Evolutionary conservation across 2,797 vertebrate genomes (phyloP), one percentile per base, ranked within the genome.

Genomic region (Rhadinocentrus ornatus): DNA sequence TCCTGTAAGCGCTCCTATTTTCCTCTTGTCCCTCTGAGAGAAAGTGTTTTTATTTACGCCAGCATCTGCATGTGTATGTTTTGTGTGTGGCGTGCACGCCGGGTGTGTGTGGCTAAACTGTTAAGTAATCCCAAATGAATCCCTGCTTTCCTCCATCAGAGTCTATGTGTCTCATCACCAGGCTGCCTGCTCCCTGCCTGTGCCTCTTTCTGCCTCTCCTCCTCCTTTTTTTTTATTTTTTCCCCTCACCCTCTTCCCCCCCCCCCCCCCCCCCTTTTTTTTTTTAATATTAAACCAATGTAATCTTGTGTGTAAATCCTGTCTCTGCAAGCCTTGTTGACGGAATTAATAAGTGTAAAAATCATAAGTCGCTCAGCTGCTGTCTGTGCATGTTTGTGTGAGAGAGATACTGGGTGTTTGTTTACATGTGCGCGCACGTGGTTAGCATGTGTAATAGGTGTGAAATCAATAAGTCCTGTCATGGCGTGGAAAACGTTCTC

Each of bases 1-100:
- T 92, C 86, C 89, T 92, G 84, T 90, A 94, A 94, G 91, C 88
- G 88, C 86, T 90, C 84, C 89, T 89, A 90, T 92, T 91, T 93
- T 92, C 89, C 81, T 73, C 90, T 81, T 59, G 62, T 90, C 89
- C 92, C 92, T 83, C 81, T 70, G 92, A 92, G 92, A 92, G 87
- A 92, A 90, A 89, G 91, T 93, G 88, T 93, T 94, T 93, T 94
- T 93, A 93, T 94, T 93, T 94, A 93, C 91, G 82, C 88, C 85
- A 89, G 84, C 81, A 81, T 87, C 61, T 85, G 82, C 81, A 82
- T 85, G 84, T 81, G 85, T 74, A 10, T 55, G 69, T 79, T 52
- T 29, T 63, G 67, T 79, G 75, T 46, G 52, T 5, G 41, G 13
- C 2, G 56, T 69, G 79, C 52, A 54, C 29, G 16, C 16, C 5